Conservation (phyloP, 2,797 vertebrate species). For the Cichlasoma orientale region DNA sequence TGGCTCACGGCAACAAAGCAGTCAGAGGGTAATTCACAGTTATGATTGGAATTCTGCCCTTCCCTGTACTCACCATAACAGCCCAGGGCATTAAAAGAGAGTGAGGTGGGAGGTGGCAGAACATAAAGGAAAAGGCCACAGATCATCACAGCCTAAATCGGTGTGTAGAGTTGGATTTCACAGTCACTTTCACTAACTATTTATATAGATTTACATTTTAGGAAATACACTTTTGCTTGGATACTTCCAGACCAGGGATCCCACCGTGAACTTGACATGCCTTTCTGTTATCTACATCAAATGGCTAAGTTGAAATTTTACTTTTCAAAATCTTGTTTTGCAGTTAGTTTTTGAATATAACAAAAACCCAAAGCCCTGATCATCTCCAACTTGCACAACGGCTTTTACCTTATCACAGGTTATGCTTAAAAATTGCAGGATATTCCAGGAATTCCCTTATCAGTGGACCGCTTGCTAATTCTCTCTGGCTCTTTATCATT, state of each 20-base stretch:
- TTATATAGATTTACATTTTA: background rate
- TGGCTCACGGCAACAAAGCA: conserved; percentile 35
- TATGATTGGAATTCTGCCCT: conserved; percentile 69
- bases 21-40: conserved; percentile 49
- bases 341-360: background rate
- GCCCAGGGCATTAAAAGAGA: conserved; percentile 33
- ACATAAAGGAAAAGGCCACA: background rate
- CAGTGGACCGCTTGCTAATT: background rate
- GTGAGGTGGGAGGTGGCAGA: conserved; percentile 25
- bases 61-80: conserved; percentile 46
- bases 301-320: background rate
- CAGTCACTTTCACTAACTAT: background rate
- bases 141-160: background rate
- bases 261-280: background rate
- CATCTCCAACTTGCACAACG: background rate
- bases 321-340: background rate
- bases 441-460: background rate
- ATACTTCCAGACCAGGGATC: background rate
- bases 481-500: background rate
- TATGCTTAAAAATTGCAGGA: no score
- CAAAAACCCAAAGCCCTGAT: background rate
- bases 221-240: background rate
- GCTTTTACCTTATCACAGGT: background rate
- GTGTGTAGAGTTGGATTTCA: background rate
- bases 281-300: background rate